Conservation (phyloP, 2,888 invertebrate genomes). For the Creontiades dilutus region DNA sequence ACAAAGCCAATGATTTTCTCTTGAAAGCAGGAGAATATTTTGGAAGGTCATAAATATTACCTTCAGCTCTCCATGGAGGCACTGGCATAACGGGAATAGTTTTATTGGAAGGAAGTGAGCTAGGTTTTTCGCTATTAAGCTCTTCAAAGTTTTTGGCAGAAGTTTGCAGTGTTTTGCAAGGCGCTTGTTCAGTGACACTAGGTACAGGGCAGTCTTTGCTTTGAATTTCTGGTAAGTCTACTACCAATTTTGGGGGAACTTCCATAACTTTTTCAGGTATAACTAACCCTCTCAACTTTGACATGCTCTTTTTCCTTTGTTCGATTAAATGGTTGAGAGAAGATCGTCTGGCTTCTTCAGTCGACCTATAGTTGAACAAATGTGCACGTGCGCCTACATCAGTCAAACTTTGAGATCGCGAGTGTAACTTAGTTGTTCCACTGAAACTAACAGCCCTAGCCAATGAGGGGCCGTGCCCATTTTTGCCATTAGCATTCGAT, state of each 20-base stretch:
- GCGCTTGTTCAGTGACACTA: constrained; percentile 77
- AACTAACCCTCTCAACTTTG: constrained; percentile 91
- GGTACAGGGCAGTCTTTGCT: constrained; percentile 82
- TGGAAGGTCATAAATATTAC: constrained; percentile 81
- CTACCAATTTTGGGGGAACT: constrained; percentile 80
- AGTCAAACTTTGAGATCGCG: constrained; percentile 80
- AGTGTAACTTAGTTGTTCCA: constrained; percentile 77
- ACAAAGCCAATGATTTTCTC: constrained; percentile 86
- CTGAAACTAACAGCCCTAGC: constrained; percentile 75
- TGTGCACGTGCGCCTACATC: constrained; percentile 77
- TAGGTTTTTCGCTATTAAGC: constrained; percentile 33
- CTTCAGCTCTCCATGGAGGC: constrained; percentile 78
- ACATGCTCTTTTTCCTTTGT: constrained; percentile 89
- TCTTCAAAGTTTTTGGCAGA: constrained; percentile 23
- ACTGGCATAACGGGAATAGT: constrained; percentile 75
- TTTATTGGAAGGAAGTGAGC: constrained; percentile 41
- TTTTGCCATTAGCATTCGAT: constrained; percentile 34
- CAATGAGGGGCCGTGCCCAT: constrained; percentile 61
- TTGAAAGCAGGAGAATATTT: constrained; percentile 92
- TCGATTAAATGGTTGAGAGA: constrained; percentile 88
- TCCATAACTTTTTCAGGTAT: constrained; percentile 87
- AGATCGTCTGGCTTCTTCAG: constrained; percentile 81
- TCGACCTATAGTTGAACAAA: constrained; percentile 77
- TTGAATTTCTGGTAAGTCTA: constrained; percentile 91
- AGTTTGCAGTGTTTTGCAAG: constrained; percentile 73